Percentiles rank a stretch among this genome's conserved stretches.
Evolutionary conservation across 2,888 invertebrate genomes (phyloP).

Genomic region (Bombylius discolor): DNA sequence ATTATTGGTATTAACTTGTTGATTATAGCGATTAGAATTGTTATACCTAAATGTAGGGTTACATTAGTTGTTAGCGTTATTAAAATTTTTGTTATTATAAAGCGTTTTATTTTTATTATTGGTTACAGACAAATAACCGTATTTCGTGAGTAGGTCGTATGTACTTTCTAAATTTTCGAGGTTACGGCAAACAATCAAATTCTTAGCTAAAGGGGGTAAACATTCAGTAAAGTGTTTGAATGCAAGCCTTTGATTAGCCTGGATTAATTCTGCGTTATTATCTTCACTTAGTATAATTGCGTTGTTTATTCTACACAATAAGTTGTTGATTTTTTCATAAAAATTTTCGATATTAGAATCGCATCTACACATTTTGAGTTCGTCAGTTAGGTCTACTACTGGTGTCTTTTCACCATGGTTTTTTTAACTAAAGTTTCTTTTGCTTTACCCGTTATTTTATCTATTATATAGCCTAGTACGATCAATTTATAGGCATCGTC

Average conservation of each 20-base stretch:
- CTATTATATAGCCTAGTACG: not conserved
- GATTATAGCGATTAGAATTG: too few relatives aligned
- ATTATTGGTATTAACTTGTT: too few relatives aligned
- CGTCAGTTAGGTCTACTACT: not conserved
- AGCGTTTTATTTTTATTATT: too few relatives aligned
- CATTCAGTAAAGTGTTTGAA: constrained; percentile 3
- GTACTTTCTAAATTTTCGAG: not conserved
- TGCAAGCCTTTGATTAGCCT: constrained; percentile 2
- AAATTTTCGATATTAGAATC: constrained; percentile 3
- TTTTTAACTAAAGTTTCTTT: not conserved
- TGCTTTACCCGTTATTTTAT: not conserved
- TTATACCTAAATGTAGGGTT: too few relatives aligned
- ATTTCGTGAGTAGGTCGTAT: constrained; percentile 1
- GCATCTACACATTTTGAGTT: not conserved
- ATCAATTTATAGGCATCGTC: not conserved
- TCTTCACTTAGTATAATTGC: not conserved
- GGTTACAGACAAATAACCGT: not conserved
- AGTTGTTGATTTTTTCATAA: constrained; percentile 1
- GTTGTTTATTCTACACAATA: constrained; percentile 1
- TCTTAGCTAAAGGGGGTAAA: constrained; percentile 3
- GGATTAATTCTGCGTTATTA: not conserved
- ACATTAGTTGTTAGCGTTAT: too few relatives aligned
- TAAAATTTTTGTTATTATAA: too few relatives aligned
- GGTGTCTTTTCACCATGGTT: constrained; percentile 3
- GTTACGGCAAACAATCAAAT: constrained; percentile 1